A percentile compares a stretch with the other conserved stretches of the same genome.
phyloP scores from a whole-genome alignment of 2,888 invertebrate species.

The Spicauda simplicius region DNA sequence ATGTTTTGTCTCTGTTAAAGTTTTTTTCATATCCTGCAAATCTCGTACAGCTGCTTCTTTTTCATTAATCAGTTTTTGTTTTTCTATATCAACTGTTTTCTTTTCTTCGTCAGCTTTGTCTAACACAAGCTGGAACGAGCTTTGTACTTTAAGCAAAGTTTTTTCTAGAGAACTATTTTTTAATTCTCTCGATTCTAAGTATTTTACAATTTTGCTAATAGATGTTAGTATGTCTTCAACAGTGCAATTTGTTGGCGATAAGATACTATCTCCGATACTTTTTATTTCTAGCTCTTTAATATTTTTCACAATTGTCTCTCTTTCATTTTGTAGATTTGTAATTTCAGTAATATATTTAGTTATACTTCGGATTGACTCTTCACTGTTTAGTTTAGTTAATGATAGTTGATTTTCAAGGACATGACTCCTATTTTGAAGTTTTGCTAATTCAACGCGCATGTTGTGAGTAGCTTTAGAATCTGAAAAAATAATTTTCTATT shows the following conservation, averaged over 20 bases:
- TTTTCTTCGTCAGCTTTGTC: slow-evolving; percentile 75
- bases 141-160: slow-evolving; percentile 65
- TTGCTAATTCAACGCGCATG: slow-evolving; percentile 70
- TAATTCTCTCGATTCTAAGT: slow-evolving; percentile 54
- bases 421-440: slow-evolving; percentile 60
- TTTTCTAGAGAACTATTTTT: slow-evolving; percentile 61
- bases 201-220: slow-evolving; percentile 60
- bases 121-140: slow-evolving; percentile 68
- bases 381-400: slow-evolving; percentile 53
- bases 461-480: slow-evolving; percentile 78
- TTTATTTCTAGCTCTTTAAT: slow-evolving; percentile 68
- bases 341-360: slow-evolving; percentile 58
- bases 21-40: slow-evolving; percentile 58
- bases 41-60: slow-evolving; percentile 70
- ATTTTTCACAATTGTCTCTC: slow-evolving; percentile 60
- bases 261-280: slow-evolving; percentile 63
- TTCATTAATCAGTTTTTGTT: slow-evolving; percentile 68
- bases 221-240: slow-evolving; percentile 61
- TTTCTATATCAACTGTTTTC: slow-evolving; percentile 70
- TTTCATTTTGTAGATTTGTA: slow-evolving; percentile 60
- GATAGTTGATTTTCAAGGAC: slow-evolving; percentile 61
- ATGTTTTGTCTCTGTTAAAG: slow-evolving; percentile 57
- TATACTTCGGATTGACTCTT: slow-evolving; percentile 56
- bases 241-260: slow-evolving; percentile 56
- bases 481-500: too few relatives aligned